A percentile compares a stretch with the other conserved stretches of the same genome.
These are phyloP conservation scores for Hippocampus barbouri DNA, from an alignment of 2,113 vertebrate genomes.

Conservation along the genomic window DNA sequence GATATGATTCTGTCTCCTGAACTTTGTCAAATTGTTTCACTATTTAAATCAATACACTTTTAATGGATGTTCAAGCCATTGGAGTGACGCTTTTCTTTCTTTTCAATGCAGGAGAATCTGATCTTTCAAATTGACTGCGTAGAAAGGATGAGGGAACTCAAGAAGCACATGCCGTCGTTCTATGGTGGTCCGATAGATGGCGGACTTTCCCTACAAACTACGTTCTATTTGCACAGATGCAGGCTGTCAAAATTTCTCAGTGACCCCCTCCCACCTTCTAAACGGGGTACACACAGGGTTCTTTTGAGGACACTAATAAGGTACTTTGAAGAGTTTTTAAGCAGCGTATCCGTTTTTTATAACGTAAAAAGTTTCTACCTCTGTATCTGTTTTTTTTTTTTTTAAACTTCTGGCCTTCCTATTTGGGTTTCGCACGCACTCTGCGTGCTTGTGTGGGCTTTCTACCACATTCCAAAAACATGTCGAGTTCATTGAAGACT, in stretches of 20 bases:
- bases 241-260: conserved; percentile 5
- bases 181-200: conserved; percentile 64
- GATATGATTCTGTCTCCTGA: conserved; percentile 8
- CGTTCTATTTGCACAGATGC: background rate
- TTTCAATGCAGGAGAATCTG: background rate
- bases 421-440: background rate
- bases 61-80: conserved; percentile 12
- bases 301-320: background rate
- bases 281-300: conserved; percentile 1
- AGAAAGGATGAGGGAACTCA: background rate
- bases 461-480: background rate
- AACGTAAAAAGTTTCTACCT: background rate
- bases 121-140: background rate
- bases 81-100: background rate
- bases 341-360: background rate
- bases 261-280: background rate
- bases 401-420: background rate
- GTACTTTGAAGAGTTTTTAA: background rate
- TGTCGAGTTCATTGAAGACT: background rate
- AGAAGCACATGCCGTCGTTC: background rate
- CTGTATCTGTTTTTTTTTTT: background rate
- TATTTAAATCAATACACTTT: conserved; percentile 52
- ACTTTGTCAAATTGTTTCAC: conserved; percentile 21
- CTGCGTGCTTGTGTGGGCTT: background rate
- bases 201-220: conserved; percentile 65